Evolutionary conservation across 2,113 vertebrate species (phyloP), one percentile per base, ranked within the genome.

Genomic region (Oncorhynchus masou): DNA sequence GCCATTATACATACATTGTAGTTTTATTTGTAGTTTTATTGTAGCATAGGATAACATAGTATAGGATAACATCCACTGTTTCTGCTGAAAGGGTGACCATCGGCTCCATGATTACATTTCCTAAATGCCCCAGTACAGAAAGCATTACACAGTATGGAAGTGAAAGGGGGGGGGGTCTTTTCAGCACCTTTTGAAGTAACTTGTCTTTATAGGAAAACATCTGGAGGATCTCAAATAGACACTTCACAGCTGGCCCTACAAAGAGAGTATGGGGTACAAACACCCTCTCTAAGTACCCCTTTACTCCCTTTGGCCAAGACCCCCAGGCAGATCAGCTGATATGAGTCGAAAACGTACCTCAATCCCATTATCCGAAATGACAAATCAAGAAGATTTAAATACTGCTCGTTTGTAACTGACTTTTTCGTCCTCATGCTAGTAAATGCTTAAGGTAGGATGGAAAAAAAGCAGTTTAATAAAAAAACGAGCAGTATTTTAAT

Each of bases 161-260:
- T 72, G 91, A 87, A 87, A 22, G 84, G 72, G 85, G 76, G 29
- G 27, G 73, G 87, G 76, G 71, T 83, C 51, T 66, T 64, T 77
- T 59, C 24, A 48, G 24, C 0, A 73, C 74, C 75, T 86, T 95
- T 92, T 94, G 91, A 94, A 92, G 90, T 90, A 79, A 78, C 66
- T 77, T 16, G 82, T 70, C 79, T 87, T 84, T 86, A 82, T 69
- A 22, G 74, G 85, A 76, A 77, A 88, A 90, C 91, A 93, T 93
- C 93, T 94, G 91, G 90, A 85, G 78, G 83, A 54, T 84, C 84
- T 87, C 22, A 87, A 82, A 75, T 85, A 77, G 79, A 29, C 67
- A 34, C 70, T 80, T 86, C 65, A 29, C 92, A 93, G 91, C 91
- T 90, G 88, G 85, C 82, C 85, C 84, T 81, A 90, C 85, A 85